Evolutionary conservation across 2,113 vertebrate genomes (phyloP).

Genomic region (Balaeniceps rex): DNA sequence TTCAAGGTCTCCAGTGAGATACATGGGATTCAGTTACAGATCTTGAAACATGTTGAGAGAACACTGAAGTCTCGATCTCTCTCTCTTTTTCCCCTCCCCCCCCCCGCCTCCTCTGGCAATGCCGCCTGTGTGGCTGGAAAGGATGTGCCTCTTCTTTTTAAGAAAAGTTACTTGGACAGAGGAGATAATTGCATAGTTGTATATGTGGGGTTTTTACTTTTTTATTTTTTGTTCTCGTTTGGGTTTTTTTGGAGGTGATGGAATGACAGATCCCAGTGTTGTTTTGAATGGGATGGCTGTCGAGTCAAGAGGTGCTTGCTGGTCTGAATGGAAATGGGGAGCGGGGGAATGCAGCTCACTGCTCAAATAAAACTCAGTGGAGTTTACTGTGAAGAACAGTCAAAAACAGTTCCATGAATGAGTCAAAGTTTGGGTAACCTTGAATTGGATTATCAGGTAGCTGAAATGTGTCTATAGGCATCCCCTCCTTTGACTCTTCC

Average conservation of each 20-base stretch:
- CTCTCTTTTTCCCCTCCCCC: too few relatives aligned
- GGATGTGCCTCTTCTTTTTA: neutral
- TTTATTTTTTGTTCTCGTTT: neutral
- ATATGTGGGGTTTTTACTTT: neutral
- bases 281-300: neutral
- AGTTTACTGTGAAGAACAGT: neutral
- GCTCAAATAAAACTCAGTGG: neutral
- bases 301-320: fast-evolving
- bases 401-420: neutral
- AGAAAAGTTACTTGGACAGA: neutral
- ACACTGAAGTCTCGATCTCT: neutral
- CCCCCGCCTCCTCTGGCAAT: neutral
- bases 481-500: neutral
- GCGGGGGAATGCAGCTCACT: neutral
- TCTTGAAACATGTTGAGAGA: neutral
- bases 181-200: neutral
- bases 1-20: neutral
- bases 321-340: neutral
- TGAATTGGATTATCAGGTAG: neutral
- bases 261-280: neutral
- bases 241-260: neutral
- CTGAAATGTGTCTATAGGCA: neutral
- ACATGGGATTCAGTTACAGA: neutral
- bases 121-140: neutral
- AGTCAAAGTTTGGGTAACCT: neutral